Conservation (phyloP, 30 jellyfish, hydroid and myxozoan species). For the Catostylus mosaicus region DNA sequence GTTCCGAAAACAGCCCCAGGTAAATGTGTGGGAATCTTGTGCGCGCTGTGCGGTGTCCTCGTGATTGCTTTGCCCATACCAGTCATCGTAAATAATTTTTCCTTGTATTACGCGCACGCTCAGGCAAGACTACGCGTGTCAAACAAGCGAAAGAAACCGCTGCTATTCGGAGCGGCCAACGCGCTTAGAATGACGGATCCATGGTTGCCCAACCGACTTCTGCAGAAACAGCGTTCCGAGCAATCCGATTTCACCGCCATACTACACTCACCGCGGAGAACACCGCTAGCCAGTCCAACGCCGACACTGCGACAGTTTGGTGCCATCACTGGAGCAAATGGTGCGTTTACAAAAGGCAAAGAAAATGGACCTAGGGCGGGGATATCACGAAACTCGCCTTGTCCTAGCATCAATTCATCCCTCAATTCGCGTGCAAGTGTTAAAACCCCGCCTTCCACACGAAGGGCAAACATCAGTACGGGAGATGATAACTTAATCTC, state of each 20-base stretch:
- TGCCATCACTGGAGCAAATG: constrained; percentile 33
- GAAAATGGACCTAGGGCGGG: constrained; percentile 34
- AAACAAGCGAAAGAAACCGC: constrained; percentile 66
- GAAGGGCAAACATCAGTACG: constrained; percentile 25
- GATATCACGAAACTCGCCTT: constrained; percentile 43
- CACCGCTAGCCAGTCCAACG: constrained; percentile 79
- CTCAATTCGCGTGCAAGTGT: constrained; percentile 65
- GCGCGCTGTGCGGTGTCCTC: constrained; percentile 95
- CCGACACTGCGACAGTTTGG: constrained; percentile 53
- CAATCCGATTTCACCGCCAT: constrained; percentile 49
- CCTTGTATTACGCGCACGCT: constrained; percentile 88
- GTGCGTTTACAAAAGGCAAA: constrained; percentile 27
- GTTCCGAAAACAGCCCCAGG: constrained; percentile 91
- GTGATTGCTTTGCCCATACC: constrained; percentile 93
- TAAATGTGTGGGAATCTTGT: constrained; percentile 83
- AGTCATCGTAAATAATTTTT: constrained; percentile 86
- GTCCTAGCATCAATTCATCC: constrained; percentile 66
- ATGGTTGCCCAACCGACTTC: constrained; percentile 61
- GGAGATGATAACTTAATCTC: constrained; percentile 34
- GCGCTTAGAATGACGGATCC: constrained; percentile 82
- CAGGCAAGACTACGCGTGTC: constrained; percentile 84
- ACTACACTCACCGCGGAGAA: constrained; percentile 63
- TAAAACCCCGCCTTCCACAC: constrained; percentile 47
- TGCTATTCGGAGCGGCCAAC: constrained; percentile 70
- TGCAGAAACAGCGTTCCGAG: constrained; percentile 68